Percentiles rank a stretch among this genome's conserved stretches.
These are phyloP conservation scores for Caenorhabditis plicata DNA, from an alignment of 2,888 invertebrate genomes.

Conservation along the genomic window DNA sequence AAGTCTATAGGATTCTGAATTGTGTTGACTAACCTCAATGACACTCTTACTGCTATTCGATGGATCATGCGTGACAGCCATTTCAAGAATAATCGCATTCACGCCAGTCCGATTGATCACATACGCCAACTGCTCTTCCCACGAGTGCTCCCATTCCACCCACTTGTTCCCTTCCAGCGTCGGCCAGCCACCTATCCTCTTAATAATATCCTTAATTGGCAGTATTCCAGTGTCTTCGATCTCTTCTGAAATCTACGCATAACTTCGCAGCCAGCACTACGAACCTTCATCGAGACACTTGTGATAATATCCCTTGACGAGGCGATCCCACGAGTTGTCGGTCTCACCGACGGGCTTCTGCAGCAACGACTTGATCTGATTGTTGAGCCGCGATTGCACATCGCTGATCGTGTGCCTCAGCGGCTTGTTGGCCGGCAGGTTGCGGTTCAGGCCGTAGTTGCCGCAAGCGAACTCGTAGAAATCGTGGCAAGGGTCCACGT, in stretches of 20 bases:
- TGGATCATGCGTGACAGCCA: conserved; percentile 61
- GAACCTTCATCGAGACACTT: conserved; percentile 63
- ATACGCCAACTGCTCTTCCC: conserved; percentile 56
- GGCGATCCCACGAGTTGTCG: conserved; percentile 54
- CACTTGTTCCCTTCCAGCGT: conserved; percentile 49
- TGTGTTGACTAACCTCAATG: too few species aligned
- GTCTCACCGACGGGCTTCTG: conserved; percentile 25
- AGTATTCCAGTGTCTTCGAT: conserved; percentile 44
- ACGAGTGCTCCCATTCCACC: conserved; percentile 52
- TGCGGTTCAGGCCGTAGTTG: conserved; percentile 58
- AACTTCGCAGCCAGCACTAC: too few species aligned
- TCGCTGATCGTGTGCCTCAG: conserved; percentile 59
- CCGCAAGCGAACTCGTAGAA: conserved; percentile 64
- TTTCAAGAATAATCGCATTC: conserved; percentile 59
- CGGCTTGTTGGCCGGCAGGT: conserved; percentile 56
- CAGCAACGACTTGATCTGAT: conserved; percentile 55
- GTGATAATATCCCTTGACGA: conserved; percentile 58
- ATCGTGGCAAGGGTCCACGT: conserved; percentile 60
- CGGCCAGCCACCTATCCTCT: conserved; percentile 64
- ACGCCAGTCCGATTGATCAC: conserved; percentile 58
- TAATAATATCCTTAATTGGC: conserved; percentile 47
- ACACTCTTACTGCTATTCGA: conserved; percentile 54
- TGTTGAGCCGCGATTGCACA: conserved; percentile 56
- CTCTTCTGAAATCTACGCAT: too few species aligned
- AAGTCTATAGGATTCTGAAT: too few species aligned